Evolutionary conservation across 2,888 invertebrate species (phyloP).

Genomic region (Steinernema scapterisci): DNA sequence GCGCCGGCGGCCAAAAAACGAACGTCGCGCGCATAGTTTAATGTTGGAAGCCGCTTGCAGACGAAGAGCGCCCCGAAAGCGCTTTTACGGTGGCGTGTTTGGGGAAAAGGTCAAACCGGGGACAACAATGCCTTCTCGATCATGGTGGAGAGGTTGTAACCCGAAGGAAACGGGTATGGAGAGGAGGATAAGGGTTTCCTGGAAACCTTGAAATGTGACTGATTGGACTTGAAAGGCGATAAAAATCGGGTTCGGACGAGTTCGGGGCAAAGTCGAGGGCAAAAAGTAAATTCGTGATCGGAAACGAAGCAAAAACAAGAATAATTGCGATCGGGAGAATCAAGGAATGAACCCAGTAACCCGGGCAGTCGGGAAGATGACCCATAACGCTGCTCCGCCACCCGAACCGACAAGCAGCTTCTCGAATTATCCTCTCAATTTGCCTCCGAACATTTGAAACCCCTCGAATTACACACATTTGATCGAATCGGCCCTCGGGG

Average conservation of each 20-base stretch:
- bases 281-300: background rate
- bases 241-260: background rate
- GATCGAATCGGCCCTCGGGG: no score
- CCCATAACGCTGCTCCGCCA: no score
- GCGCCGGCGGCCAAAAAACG: background rate
- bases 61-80: background rate
- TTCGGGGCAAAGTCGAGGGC: background rate
- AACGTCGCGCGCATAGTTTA: background rate
- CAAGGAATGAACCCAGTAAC: no score
- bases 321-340: no score
- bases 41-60: background rate
- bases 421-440: no score
- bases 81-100: background rate
- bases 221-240: background rate
- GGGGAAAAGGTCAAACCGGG: conserved; percentile 1
- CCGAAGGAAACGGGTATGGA: conserved; percentile 1
- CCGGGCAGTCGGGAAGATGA: no score
- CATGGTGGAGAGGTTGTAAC: background rate
- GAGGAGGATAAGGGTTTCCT: background rate
- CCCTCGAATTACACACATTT: no score
- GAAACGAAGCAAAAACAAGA: background rate
- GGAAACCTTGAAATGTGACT: background rate
- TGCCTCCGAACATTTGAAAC: no score
- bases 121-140: conserved; percentile 1
- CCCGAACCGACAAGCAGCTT: no score